Evolutionary conservation across 2,888 invertebrate genomes (phyloP).

Genomic region (Podotricha telesiphe): DNA sequence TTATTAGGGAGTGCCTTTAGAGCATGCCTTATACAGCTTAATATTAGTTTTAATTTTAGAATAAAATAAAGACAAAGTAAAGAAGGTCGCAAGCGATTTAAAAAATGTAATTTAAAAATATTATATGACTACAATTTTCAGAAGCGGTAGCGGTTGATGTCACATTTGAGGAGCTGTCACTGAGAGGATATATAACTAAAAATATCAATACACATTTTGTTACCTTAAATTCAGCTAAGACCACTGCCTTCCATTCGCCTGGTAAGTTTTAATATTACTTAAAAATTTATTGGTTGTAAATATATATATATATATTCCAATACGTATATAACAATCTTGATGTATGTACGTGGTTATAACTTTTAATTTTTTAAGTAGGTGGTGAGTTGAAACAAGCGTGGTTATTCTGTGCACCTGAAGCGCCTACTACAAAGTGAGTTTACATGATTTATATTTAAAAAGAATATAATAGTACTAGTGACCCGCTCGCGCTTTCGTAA

Average conservation of each 20-base stretch:
- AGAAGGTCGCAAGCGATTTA: not conserved
- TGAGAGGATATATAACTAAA: constrained; percentile 60
- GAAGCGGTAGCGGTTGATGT: constrained; percentile 86
- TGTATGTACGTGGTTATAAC: no score
- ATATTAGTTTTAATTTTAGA: no score
- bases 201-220: constrained; percentile 57
- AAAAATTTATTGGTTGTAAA: no score
- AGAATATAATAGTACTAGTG: no score
- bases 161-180: constrained; percentile 80
- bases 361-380: constrained; percentile 49
- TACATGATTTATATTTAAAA: no score
- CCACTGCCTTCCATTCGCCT: constrained; percentile 60
- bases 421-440: constrained; percentile 61
- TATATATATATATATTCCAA: no score
- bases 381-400: constrained; percentile 64
- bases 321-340: no score
- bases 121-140: constrained; percentile 48
- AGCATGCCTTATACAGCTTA: no score
- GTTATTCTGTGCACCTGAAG: constrained; percentile 71
- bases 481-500: no score
- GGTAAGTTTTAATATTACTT: constrained; percentile 52
- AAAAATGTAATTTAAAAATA: not conserved
- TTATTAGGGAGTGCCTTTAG: not conserved
- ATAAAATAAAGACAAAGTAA: no score
- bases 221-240: constrained; percentile 57